Evolutionary conservation across 2,888 invertebrate species (phyloP), one percentile per base, ranked within the genome.

Genomic region (Noctua janthe): DNA sequence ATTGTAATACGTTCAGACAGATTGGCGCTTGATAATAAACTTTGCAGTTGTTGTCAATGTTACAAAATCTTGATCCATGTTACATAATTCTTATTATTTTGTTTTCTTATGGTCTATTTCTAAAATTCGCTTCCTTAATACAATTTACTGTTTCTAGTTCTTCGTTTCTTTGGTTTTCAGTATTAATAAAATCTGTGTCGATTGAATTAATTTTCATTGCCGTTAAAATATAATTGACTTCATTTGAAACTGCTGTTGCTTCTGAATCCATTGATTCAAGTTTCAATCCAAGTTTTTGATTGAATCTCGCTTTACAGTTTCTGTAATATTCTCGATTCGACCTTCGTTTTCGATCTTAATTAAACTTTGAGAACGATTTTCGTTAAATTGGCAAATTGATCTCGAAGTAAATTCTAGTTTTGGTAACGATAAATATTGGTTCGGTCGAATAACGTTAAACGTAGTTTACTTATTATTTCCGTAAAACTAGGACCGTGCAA

Each of bases 251-350:
- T 35, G 59, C 47, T 15, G 7, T 29, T 62, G 29, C 59, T 54
- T 51, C 59, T 17, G 49, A 83, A 67, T 29, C 39, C 35, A 49
- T 67, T 67, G 51, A 78, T 62, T 69, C 67, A 29, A 77, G 20
- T 47, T 81, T 23, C 39, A 72, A 80, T 84, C 15, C 0, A 82
- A 80, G 29, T 80, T 80, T 74, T 54, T 62, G 47, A 82, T 80
- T 80, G 62, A 82, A 59, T 39, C 59, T 15, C 39, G 23, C n/a
- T 80, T 69, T 15, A 72, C 35, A 47, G 35, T n/a, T 56, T 62
- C 59, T 80, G 80, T 54, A 39, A 72, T 62, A 56, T 72, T 72
- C 54, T 62, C 20, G 54, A 79, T n/a, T 79, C 35, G 15, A 29
- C 20, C 13, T 54, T 54, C 35, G 59, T 29, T 67, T 70, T 49